phyloP scores from a whole-genome alignment of 2,888 invertebrate genomes.

The Sipha maydis region DNA sequence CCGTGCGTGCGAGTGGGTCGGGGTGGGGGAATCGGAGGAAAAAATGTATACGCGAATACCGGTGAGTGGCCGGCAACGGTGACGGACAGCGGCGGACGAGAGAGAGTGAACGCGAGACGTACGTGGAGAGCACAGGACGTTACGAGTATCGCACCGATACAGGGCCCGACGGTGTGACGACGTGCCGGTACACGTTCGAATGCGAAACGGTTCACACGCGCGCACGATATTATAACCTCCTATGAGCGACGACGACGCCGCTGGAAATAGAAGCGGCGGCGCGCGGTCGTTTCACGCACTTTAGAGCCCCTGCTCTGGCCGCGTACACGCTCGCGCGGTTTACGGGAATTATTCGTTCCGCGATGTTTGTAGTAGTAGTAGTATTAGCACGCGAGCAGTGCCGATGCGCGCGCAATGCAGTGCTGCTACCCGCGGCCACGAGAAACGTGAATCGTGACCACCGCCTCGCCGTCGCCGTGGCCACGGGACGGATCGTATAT shows the following conservation, averaged over 20 bases:
- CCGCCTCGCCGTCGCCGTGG: too few species aligned
- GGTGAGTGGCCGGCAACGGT: neutral
- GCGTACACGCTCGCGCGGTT: too few species aligned
- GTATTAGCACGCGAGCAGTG: neutral
- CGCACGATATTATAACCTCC: slow-evolving; percentile 32
- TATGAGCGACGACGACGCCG: neutral
- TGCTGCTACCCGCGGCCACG: neutral
- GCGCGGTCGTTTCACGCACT: slow-evolving; percentile 32
- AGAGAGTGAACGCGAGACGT: neutral
- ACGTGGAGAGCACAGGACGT: too few species aligned
- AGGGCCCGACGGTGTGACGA: slow-evolving; percentile 1
- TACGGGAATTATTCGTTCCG: neutral
- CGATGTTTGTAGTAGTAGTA: too few species aligned
- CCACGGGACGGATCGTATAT: too few species aligned
- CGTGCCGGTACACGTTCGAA: slow-evolving; percentile 44
- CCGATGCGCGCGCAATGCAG: neutral
- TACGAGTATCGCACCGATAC: neutral
- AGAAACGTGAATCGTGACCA: too few species aligned
- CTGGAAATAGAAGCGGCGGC: slow-evolving; percentile 43
- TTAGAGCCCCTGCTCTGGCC: neutral
- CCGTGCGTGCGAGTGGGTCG: too few species aligned
- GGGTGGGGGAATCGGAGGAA: too few species aligned
- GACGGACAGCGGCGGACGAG: neutral
- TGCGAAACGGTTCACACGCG: slow-evolving; percentile 39
- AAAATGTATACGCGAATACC: too few species aligned